Base-by-base conservation (phyloP, 64 coral and sea anemone species). In the Pachyseris speciosa region DNA sequence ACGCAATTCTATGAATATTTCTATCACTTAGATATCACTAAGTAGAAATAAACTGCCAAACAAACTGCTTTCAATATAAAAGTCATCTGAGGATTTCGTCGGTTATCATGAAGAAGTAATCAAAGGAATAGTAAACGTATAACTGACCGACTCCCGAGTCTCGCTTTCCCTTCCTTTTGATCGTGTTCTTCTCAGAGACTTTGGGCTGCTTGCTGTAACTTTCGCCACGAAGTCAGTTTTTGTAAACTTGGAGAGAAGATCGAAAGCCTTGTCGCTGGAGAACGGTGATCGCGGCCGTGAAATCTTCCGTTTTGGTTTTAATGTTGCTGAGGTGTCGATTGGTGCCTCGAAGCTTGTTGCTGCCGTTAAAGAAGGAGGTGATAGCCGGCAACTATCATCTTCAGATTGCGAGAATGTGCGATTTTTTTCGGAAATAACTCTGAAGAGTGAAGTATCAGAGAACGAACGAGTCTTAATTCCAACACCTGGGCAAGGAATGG, bases 391-490 rank as follows among this genome's bases (percentile, higher is more conserved):
- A 40, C 15, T 61, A 53, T 61, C 77, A 11, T 81, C 77, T 2
- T 40, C 36, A 22, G 29, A 37, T 37, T 80, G 49, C 2, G 77
- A 61, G 37, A 24, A 38, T 19, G 32, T 58, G 31, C 77, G 52
- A 37, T 34, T 57, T 63, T 81, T 81, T 9, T 81, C 59, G 17
- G 75, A 59, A 28, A 90, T 69, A 6, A 36, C 20, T 43, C 57
- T 64, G 47, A 90, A 90, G 75, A 90, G 64, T 9, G 88, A 80
- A 34, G 88, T 90, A 50, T 90, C 88, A 6, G 88, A 90, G 31
- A 49, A 52, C 9, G 88, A 78, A 13, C 88, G 73, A 0, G 75
- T 41, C 37, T 90, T 90, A 6, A 61, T 61, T 7, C 51, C 32
- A 32, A 61, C 20, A 40, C 32, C 34, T 22, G 75, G 48, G 19